Evolutionary conservation across 2,888 invertebrate species (phyloP).

Genomic region (Geophilus truncorum): DNA sequence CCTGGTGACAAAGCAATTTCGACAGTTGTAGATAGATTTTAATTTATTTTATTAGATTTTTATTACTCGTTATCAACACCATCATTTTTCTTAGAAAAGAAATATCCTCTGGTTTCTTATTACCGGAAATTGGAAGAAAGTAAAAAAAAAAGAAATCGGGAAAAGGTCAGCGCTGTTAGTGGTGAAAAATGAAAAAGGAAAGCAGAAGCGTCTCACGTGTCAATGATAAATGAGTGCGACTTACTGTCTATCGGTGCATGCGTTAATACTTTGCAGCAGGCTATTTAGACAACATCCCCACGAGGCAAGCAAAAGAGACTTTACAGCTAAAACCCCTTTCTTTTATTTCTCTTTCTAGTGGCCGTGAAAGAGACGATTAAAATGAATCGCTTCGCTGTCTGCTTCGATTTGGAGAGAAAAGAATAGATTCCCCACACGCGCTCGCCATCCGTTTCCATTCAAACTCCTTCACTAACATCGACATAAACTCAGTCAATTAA

Average conservation of each 20-base stretch:
- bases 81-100: background rate
- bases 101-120: background rate
- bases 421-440: slow-evolving; percentile 12
- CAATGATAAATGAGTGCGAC: slow-evolving; percentile 15
- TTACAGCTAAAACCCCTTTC: slow-evolving; percentile 25
- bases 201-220: background rate
- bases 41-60: too few relatives aligned
- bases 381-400: slow-evolving; percentile 27
- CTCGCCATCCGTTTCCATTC: slow-evolving; percentile 17
- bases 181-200: slow-evolving; percentile 11
- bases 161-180: background rate
- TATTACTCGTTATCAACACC: background rate
- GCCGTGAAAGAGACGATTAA: slow-evolving; percentile 25
- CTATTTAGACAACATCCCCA: slow-evolving; percentile 1
- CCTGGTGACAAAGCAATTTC: too few relatives aligned
- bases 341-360: slow-evolving; percentile 24
- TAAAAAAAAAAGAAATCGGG: background rate
- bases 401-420: slow-evolving; percentile 19
- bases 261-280: slow-evolving; percentile 18
- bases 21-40: too few relatives aligned
- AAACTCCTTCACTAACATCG: slow-evolving; percentile 3
- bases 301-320: background rate
- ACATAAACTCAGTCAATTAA: slow-evolving; percentile 27
- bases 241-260: slow-evolving; percentile 17
- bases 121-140: background rate